phyloP scores from a whole-genome alignment of 2,113 vertebrate genomes.

The Phoxinus phoxinus region DNA sequence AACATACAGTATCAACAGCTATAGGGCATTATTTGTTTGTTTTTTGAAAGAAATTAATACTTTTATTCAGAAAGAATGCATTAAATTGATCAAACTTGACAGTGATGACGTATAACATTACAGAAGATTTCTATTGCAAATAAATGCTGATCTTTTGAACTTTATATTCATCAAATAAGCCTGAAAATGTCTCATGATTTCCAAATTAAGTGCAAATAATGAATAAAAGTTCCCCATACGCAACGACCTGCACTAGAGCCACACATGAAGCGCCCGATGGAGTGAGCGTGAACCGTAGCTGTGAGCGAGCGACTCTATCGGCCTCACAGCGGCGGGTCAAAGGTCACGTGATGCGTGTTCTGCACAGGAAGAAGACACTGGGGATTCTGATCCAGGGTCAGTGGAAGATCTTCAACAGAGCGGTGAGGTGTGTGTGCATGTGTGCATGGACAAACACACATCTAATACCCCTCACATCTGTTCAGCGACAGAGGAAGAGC shows the following conservation, averaged over 20 bases:
- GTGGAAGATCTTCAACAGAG: background rate
- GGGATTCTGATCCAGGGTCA: slow-evolving; percentile 16
- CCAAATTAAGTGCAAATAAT: background rate
- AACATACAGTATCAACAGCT: background rate
- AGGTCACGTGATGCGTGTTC: slow-evolving; percentile 15
- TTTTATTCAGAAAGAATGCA: too few species aligned
- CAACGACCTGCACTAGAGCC: background rate
- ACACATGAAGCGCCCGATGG: background rate
- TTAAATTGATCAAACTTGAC: too few species aligned
- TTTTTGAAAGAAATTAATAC: too few species aligned
- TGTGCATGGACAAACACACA: background rate
- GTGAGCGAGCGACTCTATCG: background rate
- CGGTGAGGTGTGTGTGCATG: background rate
- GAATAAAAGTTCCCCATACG: background rate
- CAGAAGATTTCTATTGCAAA: too few species aligned
- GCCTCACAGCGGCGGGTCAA: background rate
- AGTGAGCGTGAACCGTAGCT: background rate
- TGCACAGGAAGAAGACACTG: background rate
- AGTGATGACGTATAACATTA: too few species aligned
- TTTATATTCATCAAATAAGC: background rate
- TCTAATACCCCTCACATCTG: slow-evolving; percentile 68
- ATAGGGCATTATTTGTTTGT: background rate
- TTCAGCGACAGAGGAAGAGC: slow-evolving; percentile 63
- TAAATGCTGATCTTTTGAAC: background rate
- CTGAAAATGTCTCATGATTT: too few species aligned